phyloP scores from a whole-genome alignment of 2,797 vertebrate genomes.

The Mus spretus region DNA sequence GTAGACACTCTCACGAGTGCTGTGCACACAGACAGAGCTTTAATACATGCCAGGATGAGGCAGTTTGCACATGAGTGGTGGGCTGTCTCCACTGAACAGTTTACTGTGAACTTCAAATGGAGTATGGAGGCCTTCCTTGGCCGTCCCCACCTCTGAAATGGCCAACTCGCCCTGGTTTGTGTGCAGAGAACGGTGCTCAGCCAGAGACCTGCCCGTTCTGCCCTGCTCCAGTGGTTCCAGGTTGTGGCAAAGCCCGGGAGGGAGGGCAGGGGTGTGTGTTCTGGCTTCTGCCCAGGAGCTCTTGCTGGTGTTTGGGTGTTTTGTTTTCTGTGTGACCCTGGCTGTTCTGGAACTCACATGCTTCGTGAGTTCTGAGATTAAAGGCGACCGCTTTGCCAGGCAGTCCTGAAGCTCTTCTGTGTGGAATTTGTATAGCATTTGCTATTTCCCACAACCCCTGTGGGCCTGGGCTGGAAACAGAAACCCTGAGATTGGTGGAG shows the following conservation, averaged over 20 bases:
- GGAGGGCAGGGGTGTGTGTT: neutral
- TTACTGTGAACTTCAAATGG: neutral
- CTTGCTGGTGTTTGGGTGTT: neutral
- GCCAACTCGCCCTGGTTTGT: neutral
- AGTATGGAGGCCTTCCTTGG: neutral
- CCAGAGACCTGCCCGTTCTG: neutral
- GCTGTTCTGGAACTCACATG: neutral
- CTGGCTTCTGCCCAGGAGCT: neutral
- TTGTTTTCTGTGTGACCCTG: neutral
- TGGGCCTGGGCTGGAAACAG: neutral
- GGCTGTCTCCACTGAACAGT: neutral
- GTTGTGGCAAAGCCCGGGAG: neutral
- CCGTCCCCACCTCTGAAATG: neutral
- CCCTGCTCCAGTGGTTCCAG: neutral
- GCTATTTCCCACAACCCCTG: neutral
- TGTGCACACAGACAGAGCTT: fast-evolving
- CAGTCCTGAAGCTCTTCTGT: neutral
- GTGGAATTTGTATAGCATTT: neutral
- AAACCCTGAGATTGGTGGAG: neutral
- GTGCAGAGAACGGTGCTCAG: neutral
- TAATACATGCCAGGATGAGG: no score
- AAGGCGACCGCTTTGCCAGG: neutral
- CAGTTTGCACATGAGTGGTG: neutral
- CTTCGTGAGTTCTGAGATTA: neutral
- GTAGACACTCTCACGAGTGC: neutral